Evolutionary conservation across 2,888 invertebrate genomes (phyloP).

Genomic region (Microplitis deprimator): DNA sequence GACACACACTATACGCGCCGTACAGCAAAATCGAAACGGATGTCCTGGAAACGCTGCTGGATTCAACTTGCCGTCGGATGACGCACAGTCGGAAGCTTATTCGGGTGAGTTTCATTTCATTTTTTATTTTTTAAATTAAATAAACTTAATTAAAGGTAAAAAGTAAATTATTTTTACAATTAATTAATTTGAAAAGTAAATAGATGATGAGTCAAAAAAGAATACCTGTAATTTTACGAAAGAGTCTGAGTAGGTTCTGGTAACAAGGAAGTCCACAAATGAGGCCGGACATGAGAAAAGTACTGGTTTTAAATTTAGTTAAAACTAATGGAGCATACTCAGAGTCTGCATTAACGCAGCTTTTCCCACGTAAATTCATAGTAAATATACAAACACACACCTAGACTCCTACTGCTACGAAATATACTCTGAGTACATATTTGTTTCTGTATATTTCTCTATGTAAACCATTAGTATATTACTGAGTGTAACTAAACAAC

Average conservation of each 20-base stretch:
- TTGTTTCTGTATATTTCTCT: constrained; percentile 64
- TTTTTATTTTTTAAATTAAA: neutral
- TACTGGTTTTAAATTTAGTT: constrained; percentile 57
- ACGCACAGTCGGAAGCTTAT: constrained; percentile 61
- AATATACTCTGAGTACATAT: constrained; percentile 52
- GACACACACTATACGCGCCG: constrained; percentile 73
- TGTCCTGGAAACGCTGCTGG: constrained; percentile 66
- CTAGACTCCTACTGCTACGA: constrained; percentile 20
- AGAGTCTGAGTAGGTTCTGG: neutral
- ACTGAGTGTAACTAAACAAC: constrained; percentile 56
- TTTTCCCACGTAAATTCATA: constrained; percentile 59
- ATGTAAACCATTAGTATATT: constrained; percentile 64
- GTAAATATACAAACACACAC: constrained; percentile 57
- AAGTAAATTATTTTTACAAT: no score
- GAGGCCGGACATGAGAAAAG: constrained; percentile 19
- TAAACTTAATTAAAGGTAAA: neutral
- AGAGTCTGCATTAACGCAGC: constrained; percentile 62
- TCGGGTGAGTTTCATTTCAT: constrained; percentile 56
- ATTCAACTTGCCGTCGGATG: constrained; percentile 73
- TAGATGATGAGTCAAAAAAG: no score
- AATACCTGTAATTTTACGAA: no score
- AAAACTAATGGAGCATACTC: constrained; percentile 60
- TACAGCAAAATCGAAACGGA: constrained; percentile 67
- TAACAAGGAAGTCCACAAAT: constrained; percentile 14
- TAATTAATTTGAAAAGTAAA: no score